These are phyloP conservation scores for Phyllopteryx taeniolatus DNA, from an alignment of 2,113 vertebrate species.

Conservation along the genomic window DNA sequence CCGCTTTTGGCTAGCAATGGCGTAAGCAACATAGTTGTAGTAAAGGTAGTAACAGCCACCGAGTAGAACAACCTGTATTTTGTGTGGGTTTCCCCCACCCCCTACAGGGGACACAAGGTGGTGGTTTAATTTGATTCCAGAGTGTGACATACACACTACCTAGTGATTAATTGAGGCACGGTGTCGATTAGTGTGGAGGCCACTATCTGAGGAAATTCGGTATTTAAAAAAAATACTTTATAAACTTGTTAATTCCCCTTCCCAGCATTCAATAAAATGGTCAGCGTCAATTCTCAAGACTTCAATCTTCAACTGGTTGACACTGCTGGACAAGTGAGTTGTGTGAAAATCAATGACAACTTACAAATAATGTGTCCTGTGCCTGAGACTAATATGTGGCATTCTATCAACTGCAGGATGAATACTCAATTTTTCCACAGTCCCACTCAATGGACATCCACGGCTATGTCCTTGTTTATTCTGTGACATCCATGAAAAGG, in stretches of 20 bases:
- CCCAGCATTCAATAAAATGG: constrained; percentile 80
- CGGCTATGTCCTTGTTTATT: constrained; percentile 82
- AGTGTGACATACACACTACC: no score
- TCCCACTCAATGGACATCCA: constrained; percentile 83
- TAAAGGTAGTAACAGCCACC: no score
- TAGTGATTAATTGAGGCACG: no score
- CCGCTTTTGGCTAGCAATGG: no score
- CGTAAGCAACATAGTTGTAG: no score
- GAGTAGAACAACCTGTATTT: no score
- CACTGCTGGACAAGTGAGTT: constrained; percentile 81
- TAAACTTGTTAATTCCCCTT: constrained; percentile 11
- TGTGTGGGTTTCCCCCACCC: no score
- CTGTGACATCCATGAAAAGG: constrained; percentile 83
- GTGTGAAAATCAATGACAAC: not conserved
- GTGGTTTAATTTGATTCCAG: no score
- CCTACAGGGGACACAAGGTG: no score
- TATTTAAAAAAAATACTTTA: not conserved
- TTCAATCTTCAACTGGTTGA: constrained; percentile 86
- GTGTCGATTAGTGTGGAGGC: not conserved
- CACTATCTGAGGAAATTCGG: not conserved
- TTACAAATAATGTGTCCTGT: not conserved
- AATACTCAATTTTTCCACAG: constrained; percentile 84
- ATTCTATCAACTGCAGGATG: constrained; percentile 69
- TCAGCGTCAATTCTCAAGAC: constrained; percentile 79
- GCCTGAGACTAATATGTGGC: not conserved